phyloP scores from a whole-genome alignment of 2,797 vertebrate genomes.

The Lepilemur ruficaudatus region DNA sequence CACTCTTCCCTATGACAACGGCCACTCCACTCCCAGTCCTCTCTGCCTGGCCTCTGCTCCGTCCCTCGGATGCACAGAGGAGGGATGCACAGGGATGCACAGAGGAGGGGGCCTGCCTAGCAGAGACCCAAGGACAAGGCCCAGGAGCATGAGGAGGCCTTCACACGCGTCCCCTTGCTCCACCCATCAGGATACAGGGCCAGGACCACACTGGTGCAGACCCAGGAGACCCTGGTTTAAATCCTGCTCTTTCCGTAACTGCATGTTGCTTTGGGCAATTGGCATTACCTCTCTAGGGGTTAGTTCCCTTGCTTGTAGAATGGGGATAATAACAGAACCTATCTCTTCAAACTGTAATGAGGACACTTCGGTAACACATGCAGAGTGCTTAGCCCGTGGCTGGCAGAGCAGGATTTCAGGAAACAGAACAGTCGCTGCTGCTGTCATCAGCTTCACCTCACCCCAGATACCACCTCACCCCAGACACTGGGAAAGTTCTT shows the following conservation, averaged over 20 bases:
- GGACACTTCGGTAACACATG: rapidly evolving
- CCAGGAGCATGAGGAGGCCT: background rate
- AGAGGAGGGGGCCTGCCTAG: background rate
- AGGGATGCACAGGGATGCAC: background rate
- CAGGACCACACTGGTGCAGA: background rate
- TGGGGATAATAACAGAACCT: background rate
- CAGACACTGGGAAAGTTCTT: rapidly evolving
- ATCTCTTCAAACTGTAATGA: background rate
- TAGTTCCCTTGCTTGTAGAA: background rate
- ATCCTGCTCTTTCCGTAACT: background rate
- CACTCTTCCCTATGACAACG: background rate
- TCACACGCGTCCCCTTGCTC: rapidly evolving
- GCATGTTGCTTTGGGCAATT: background rate
- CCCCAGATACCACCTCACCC: background rate
- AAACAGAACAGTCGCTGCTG: background rate
- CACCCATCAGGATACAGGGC: rapidly evolving
- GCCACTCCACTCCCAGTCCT: background rate
- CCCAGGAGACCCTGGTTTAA: background rate
- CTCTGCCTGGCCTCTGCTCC: background rate
- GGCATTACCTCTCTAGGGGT: background rate
- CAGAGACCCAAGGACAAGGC: background rate
- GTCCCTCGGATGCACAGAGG: background rate
- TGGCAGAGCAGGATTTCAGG: background rate
- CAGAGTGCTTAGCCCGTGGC: rapidly evolving
- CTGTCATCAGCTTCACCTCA: background rate